Conservation (phyloP, 2,113 vertebrate species). For the Camarhynchus parvulus region DNA sequence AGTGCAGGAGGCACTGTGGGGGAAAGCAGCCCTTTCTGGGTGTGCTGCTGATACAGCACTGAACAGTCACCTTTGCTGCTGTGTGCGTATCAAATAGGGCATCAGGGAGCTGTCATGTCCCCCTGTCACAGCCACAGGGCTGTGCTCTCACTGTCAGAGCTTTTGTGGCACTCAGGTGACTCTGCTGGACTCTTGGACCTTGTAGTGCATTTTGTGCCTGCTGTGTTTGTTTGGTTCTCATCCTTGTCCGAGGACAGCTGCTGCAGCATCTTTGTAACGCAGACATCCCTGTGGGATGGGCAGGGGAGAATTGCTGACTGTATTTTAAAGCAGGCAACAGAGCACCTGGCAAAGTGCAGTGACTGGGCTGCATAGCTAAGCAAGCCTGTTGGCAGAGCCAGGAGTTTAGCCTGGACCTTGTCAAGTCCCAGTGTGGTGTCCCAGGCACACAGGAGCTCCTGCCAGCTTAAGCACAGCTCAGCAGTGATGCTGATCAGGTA, state of each 20-base stretch:
- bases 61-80: not conserved
- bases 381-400: not conserved
- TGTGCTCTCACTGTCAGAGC: fast-evolving
- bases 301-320: not conserved
- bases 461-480: not conserved
- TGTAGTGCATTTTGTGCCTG: not conserved
- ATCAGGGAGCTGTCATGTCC: not conserved
- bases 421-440: not conserved
- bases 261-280: not conserved
- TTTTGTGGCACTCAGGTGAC: not conserved
- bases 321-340: not conserved
- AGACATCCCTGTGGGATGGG: not conserved
- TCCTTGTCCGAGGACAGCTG: not conserved
- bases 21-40: not conserved
- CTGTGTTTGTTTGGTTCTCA: not conserved
- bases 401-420: not conserved
- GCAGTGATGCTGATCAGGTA: not conserved
- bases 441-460: not conserved
- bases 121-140: not conserved
- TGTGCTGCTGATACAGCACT: not conserved
- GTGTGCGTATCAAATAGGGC: not conserved
- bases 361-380: not conserved
- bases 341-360: not conserved
- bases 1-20: not conserved
- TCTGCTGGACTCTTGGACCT: not conserved